Percentiles rank a stretch among this genome's conserved stretches.
Evolutionary conservation across 1,140 invertebrate species (phyloP).

Genomic region (Brachionus manjavacas): DNA sequence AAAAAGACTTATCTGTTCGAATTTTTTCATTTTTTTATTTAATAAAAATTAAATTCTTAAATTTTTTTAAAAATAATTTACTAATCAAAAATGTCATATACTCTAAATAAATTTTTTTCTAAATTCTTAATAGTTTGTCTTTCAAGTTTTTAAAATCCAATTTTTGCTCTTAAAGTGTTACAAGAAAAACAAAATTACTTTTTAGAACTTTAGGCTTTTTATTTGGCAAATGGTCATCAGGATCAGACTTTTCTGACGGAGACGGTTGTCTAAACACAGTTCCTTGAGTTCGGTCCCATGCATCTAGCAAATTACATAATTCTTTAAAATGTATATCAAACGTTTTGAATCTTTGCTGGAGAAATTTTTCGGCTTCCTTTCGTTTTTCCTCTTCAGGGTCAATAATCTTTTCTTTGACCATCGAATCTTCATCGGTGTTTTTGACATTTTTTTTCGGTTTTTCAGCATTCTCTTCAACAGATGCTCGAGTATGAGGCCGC

Average conservation of each 20-base stretch:
- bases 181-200: neutral
- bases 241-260: conserved; percentile 32
- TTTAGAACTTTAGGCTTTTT: conserved; percentile 48
- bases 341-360: conserved; percentile 51
- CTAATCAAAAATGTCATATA: too few relatives aligned
- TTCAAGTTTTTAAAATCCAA: too few relatives aligned
- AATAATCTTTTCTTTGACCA: conserved; percentile 45
- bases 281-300: conserved; percentile 53
- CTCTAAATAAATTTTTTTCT: too few relatives aligned
- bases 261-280: conserved; percentile 28
- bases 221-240: conserved; percentile 43
- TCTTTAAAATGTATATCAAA: conserved; percentile 55
- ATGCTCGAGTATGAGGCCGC: conserved; percentile 43
- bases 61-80: too few relatives aligned
- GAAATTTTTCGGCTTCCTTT: conserved; percentile 13
- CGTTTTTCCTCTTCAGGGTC: conserved; percentile 48
- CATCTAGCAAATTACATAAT: conserved; percentile 51
- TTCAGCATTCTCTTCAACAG: neutral
- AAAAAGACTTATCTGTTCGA: too few relatives aligned
- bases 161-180: too few relatives aligned
- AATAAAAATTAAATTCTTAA: too few relatives aligned
- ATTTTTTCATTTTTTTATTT: too few relatives aligned
- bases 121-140: too few relatives aligned
- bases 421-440: conserved; percentile 42
- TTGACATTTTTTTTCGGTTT: neutral